phyloP scores from a whole-genome alignment of 2,888 invertebrate genomes.

The Drosophila paramelanica region DNA sequence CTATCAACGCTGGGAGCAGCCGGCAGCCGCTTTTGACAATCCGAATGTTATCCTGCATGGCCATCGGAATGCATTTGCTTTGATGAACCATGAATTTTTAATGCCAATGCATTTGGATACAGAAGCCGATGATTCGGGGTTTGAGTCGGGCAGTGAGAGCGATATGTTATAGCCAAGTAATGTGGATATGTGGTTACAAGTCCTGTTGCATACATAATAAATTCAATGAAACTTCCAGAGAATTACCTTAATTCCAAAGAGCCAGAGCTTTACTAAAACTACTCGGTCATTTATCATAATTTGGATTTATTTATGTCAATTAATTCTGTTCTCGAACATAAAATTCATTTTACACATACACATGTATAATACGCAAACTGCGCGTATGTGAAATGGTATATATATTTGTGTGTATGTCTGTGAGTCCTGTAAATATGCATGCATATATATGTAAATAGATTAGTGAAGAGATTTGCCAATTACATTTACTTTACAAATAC shows the following conservation, averaged over 20 bases:
- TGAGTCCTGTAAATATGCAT: conserved; percentile 51
- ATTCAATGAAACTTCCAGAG: conserved; percentile 30
- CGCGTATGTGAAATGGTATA: neutral
- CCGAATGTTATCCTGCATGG: neutral
- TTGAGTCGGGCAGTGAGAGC: conserved; percentile 67
- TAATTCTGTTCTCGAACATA: conserved; percentile 54
- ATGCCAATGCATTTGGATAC: neutral
- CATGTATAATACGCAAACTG: conserved; percentile 15
- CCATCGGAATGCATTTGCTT: neutral
- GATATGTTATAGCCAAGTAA: conserved; percentile 34
- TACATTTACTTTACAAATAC: conserved; percentile 71
- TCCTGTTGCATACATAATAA: conserved; percentile 43
- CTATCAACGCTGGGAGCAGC: conserved; percentile 26
- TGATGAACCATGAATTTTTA: neutral
- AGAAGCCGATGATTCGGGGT: conserved; percentile 61
- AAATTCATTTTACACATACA: conserved; percentile 57
- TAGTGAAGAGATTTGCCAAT: conserved; percentile 65
- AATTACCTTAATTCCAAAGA: conserved; percentile 12
- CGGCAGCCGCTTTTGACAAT: neutral
- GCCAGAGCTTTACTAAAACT: conserved; percentile 14
- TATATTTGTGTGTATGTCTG: conserved; percentile 21
- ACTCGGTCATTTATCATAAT: conserved; percentile 57
- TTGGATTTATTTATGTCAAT: conserved; percentile 73
- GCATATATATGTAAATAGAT: conserved; percentile 48
- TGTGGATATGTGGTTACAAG: conserved; percentile 1